Percentiles rank a stretch among this genome's conserved stretches.
Conservation (phyloP, 2,888 invertebrate genomes). For the Pomacea canaliculata region DNA sequence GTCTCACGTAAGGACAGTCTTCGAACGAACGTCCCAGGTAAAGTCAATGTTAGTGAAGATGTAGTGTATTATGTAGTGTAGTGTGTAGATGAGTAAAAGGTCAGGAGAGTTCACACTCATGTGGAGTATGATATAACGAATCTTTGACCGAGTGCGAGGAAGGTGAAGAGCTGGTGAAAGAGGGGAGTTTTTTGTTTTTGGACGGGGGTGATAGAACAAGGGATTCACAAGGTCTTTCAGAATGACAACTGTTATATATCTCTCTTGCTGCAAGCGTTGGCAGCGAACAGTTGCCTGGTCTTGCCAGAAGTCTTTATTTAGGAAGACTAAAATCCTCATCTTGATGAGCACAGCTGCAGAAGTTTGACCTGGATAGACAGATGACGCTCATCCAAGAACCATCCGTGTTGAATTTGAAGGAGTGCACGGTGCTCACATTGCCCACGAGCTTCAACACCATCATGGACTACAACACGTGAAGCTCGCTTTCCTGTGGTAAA, state of each 20-base stretch:
- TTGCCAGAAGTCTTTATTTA: constrained; percentile 66
- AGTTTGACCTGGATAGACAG: constrained; percentile 68
- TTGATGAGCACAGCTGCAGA: constrained; percentile 69
- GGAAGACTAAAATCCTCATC: constrained; percentile 66
- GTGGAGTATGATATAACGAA: too few species aligned
- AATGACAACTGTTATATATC: too few species aligned
- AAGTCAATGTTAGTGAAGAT: too few species aligned
- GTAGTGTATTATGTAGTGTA: too few species aligned
- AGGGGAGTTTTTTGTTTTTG: too few species aligned
- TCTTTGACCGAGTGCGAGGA: too few species aligned
- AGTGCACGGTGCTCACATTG: constrained; percentile 69
- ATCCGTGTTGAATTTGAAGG: constrained; percentile 64
- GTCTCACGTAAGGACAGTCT: too few species aligned
- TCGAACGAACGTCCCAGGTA: too few species aligned
- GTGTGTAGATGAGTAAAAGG: too few species aligned
- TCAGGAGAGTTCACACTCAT: too few species aligned
- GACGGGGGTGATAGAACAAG: not conserved
- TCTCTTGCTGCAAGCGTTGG: constrained; percentile 62
- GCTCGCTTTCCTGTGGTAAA: too few species aligned
- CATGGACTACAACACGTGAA: constrained; percentile 63
- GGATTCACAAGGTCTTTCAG: not conserved
- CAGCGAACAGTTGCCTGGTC: constrained; percentile 68
- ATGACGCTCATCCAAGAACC: constrained; percentile 67
- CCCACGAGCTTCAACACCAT: constrained; percentile 69
- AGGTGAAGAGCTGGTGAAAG: too few species aligned